Evolutionary conservation across 2,888 invertebrate genomes (phyloP).

Genomic region (Apeira syringaria): DNA sequence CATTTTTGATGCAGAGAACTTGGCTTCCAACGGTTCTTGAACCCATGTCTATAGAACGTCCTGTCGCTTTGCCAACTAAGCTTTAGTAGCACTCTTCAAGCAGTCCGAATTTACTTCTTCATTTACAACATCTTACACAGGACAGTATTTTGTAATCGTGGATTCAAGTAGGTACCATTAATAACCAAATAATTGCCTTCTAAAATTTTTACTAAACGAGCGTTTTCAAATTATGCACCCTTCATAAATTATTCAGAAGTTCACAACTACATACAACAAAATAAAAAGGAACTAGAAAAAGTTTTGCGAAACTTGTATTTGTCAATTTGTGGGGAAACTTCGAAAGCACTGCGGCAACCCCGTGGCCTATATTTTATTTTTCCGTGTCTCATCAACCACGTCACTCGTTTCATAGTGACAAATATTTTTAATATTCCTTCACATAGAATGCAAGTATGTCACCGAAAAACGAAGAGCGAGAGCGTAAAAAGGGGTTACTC

Average conservation of each 20-base stretch:
- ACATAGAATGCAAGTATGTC: slow-evolving; percentile 24
- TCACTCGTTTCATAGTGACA: slow-evolving; percentile 23
- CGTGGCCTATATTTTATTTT: slow-evolving; percentile 20
- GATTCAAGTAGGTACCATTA: no score
- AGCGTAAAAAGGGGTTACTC: slow-evolving; percentile 22
- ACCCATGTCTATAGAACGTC: no score
- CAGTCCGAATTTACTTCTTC: no score
- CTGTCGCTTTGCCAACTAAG: no score
- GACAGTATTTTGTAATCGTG: no score
- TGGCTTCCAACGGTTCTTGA: no score
- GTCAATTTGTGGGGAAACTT: slow-evolving; percentile 16
- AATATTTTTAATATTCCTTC: slow-evolving; percentile 31
- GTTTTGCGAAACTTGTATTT: slow-evolving; percentile 13
- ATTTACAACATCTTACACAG: no score
- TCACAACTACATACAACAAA: slow-evolving; percentile 1
- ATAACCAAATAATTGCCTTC: no score
- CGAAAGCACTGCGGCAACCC: slow-evolving; percentile 10
- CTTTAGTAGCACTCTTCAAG: no score
- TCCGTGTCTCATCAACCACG: slow-evolving; percentile 13
- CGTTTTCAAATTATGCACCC: background rate
- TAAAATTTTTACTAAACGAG: background rate
- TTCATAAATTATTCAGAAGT: slow-evolving; percentile 1
- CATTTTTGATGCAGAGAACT: no score
- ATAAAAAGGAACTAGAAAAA: slow-evolving; percentile 5
- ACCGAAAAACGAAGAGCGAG: slow-evolving; percentile 21